Conservation (phyloP, 1,140 invertebrate species). For the Drosophila santomea region DNA sequence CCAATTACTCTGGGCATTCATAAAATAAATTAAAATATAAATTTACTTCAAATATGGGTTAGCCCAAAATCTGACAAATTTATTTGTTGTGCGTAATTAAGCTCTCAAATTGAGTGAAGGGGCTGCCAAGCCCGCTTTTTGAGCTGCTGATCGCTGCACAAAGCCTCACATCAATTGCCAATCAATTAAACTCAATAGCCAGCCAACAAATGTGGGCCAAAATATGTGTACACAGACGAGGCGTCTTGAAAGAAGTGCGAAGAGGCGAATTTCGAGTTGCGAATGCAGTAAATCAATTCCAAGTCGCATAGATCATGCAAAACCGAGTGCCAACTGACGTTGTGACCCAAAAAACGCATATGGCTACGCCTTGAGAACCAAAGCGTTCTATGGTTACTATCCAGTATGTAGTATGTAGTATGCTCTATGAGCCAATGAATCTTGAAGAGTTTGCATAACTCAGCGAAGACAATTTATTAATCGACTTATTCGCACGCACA, state of each 20-base stretch:
- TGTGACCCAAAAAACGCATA: slow-evolving; percentile 45
- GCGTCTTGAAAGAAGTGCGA: slow-evolving; percentile 11
- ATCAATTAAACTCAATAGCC: slow-evolving; percentile 36
- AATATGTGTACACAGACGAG: slow-evolving; percentile 19
- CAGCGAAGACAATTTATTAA: slow-evolving; percentile 54
- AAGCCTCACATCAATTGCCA: slow-evolving; percentile 59
- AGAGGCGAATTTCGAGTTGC: slow-evolving; percentile 16
- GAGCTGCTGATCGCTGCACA: slow-evolving; percentile 39
- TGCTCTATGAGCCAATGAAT: slow-evolving; percentile 68
- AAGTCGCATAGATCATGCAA: slow-evolving; percentile 45
- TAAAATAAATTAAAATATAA: too few relatives aligned
- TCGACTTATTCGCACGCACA: slow-evolving; percentile 77
- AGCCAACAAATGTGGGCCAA: slow-evolving; percentile 36
- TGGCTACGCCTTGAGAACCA: slow-evolving; percentile 43
- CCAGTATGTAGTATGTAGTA: background rate
- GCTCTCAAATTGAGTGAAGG: slow-evolving; percentile 38
- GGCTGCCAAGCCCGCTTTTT: slow-evolving; percentile 35
- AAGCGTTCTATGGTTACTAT: background rate
- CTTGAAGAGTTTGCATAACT: slow-evolving; percentile 66
- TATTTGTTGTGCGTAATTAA: slow-evolving; percentile 46
- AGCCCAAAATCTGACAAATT: slow-evolving; percentile 16
- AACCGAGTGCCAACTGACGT: slow-evolving; percentile 26
- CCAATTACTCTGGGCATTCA: too few relatives aligned
- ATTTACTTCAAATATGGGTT: slow-evolving; percentile 1
- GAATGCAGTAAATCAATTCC: slow-evolving; percentile 50